These are phyloP conservation scores for Labroides dimidiatus DNA, from an alignment of 2,797 vertebrate genomes.

Conservation along the genomic window DNA sequence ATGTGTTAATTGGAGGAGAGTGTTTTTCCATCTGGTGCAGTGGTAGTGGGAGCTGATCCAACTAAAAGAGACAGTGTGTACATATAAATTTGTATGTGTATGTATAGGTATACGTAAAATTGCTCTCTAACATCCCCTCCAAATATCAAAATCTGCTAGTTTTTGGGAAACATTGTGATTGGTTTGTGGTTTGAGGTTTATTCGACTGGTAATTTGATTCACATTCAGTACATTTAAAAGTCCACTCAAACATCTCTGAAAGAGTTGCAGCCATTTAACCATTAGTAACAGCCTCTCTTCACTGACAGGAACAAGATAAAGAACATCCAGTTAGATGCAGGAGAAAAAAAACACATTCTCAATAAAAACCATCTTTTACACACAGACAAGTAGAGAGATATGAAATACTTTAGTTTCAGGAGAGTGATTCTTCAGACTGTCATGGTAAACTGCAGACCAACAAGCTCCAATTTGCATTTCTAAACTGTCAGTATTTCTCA, in stretches of 20 bases:
- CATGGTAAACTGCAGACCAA: constrained; percentile 32
- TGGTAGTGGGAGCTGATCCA: constrained; percentile 37
- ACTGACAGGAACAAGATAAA: constrained; percentile 28
- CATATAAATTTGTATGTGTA: too few species aligned
- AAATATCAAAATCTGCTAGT: too few species aligned
- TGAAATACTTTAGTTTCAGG: constrained; percentile 47
- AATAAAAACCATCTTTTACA: constrained; percentile 42
- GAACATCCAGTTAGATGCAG: neutral
- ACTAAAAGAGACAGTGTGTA: too few species aligned
- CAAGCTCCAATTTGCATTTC: constrained; percentile 56
- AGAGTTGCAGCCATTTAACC: constrained; percentile 39
- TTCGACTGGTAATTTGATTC: constrained; percentile 45
- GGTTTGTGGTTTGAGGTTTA: constrained; percentile 18
- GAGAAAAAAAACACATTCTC: constrained; percentile 42
- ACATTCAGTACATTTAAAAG: constrained; percentile 7
- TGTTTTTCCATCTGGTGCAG: constrained; percentile 68
- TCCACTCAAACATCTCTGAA: constrained; percentile 11
- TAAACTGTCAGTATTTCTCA: constrained; percentile 43
- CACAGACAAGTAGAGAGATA: constrained; percentile 31
- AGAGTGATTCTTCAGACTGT: constrained; percentile 42
- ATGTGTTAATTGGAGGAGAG: constrained; percentile 75
- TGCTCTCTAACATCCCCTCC: too few species aligned
- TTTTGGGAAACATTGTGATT: too few species aligned
- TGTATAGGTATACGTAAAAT: too few species aligned
- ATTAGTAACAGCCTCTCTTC: too few species aligned